Percentiles rank a stretch among this genome's conserved stretches.
phyloP scores from a whole-genome alignment of 2,888 invertebrate species.

The Himalopsyche kuldschensis region DNA sequence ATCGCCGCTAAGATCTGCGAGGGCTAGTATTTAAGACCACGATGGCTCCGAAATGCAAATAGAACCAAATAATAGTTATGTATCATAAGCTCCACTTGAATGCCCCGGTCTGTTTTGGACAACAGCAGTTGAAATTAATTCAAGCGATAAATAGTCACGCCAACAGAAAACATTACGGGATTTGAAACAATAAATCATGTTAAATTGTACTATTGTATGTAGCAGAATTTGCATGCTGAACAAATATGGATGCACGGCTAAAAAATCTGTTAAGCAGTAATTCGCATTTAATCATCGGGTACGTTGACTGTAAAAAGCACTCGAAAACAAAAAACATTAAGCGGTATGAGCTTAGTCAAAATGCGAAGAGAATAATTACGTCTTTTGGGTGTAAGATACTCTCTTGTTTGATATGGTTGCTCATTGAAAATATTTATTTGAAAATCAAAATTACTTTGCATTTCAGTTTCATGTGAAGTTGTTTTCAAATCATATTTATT shows the following conservation, averaged over 20 bases:
- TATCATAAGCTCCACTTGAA: background rate
- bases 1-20: too few species aligned
- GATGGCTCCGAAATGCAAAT: background rate
- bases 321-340: too few species aligned
- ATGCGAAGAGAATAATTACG: too few species aligned
- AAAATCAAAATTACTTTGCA: too few species aligned
- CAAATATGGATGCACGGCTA: background rate
- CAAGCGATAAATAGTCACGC: background rate
- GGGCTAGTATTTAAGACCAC: background rate
- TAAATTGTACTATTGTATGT: background rate
- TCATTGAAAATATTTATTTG: too few species aligned
- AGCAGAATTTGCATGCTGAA: background rate
- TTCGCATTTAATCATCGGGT: too few species aligned
- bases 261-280: background rate
- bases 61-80: background rate
- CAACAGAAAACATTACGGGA: background rate
- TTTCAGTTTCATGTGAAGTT: too few species aligned
- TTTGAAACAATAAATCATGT: background rate
- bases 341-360: too few species aligned
- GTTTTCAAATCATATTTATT: too few species aligned
- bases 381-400: too few species aligned
- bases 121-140: background rate
- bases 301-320: too few species aligned
- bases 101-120: background rate
- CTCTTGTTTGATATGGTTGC: too few species aligned